phyloP scores from a whole-genome alignment of 2,797 vertebrate species.

The Vespertilio murinus region DNA sequence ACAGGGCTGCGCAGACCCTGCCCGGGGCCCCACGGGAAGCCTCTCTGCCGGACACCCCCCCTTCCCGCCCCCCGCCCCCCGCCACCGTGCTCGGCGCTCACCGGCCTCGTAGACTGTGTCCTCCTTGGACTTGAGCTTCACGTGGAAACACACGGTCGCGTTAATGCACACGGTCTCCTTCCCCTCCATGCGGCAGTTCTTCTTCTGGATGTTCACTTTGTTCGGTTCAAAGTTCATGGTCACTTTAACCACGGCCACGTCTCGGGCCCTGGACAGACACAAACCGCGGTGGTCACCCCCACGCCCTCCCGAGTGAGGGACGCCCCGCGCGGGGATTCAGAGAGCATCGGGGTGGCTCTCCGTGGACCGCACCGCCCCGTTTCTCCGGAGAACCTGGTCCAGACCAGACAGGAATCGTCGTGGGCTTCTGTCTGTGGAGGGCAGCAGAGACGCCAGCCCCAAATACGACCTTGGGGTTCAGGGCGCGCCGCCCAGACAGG shows the following conservation, averaged over 20 bases:
- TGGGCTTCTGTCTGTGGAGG: neutral
- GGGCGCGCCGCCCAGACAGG: rapidly evolving
- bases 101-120: conserved; percentile 77
- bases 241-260: conserved; percentile 93
- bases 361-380: rapidly evolving
- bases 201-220: conserved; percentile 94
- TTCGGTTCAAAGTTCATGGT: conserved; percentile 89
- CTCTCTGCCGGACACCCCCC: no score
- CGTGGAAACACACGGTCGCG: conserved; percentile 89
- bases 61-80: no score
- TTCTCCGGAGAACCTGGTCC: neutral
- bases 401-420: neutral
- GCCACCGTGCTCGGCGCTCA: conserved; percentile 71
- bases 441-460: neutral
- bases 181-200: conserved; percentile 87
- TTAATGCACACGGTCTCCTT: conserved; percentile 90
- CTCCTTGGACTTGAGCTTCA: conserved; percentile 90
- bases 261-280: conserved; percentile 90
- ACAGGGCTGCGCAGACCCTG: neutral
- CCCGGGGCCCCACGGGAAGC: no score
- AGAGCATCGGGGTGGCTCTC: rapidly evolving
- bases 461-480: neutral
- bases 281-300: neutral
- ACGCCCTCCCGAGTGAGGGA: neutral
- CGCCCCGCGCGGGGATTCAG: neutral